Evolutionary conservation across 1,140 invertebrate genomes (phyloP).

Genomic region (Pachypeltis micranthus): DNA sequence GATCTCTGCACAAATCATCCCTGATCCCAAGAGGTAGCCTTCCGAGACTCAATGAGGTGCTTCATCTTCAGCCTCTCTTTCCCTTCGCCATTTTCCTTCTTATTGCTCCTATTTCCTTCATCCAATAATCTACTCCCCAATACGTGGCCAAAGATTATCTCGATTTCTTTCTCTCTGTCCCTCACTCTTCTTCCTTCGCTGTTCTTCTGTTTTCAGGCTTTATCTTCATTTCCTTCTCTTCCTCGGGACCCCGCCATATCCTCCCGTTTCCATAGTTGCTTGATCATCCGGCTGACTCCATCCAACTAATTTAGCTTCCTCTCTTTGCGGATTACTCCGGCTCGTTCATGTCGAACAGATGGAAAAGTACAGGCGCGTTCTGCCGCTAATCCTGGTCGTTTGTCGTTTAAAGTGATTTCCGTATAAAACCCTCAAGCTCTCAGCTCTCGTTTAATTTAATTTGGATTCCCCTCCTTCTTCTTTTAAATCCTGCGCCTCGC

Average conservation of each 20-base stretch:
- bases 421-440: slow-evolving; percentile 3
- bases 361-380: slow-evolving; percentile 1
- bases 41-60: background rate
- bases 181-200: too few relatives aligned
- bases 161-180: too few relatives aligned
- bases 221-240: too few relatives aligned
- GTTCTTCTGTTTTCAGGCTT: too few relatives aligned
- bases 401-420: slow-evolving; percentile 8
- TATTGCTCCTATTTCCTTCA: background rate
- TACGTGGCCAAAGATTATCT: background rate
- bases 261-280: too few relatives aligned
- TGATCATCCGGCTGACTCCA: too few relatives aligned
- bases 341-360: background rate
- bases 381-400: background rate
- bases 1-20: background rate
- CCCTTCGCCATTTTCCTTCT: background rate
- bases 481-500: too few relatives aligned
- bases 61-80: background rate
- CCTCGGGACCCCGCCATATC: too few relatives aligned
- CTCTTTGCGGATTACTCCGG: background rate
- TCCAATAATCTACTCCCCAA: background rate
- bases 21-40: background rate
- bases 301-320: background rate
- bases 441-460: background rate
- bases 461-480: too few relatives aligned